These are phyloP conservation scores for Platycheirus rosarum DNA, from an alignment of 2,888 invertebrate species.

Conservation along the genomic window DNA sequence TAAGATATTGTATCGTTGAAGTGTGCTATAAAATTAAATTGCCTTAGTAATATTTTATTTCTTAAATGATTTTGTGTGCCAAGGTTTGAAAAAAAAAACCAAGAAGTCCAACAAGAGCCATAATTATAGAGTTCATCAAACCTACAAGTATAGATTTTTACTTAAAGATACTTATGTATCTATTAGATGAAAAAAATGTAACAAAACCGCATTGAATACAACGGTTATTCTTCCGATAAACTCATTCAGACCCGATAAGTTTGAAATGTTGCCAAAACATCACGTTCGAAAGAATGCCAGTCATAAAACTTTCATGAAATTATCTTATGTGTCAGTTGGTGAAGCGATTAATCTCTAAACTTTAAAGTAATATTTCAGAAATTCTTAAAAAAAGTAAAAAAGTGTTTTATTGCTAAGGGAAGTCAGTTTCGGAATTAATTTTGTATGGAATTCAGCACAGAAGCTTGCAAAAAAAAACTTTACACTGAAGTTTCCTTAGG, in stretches of 20 bases:
- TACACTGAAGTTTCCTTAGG: too few relatives aligned
- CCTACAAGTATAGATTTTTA: neutral
- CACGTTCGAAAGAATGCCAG: constrained; percentile 8
- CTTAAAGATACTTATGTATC: neutral
- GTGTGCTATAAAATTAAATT: too few relatives aligned
- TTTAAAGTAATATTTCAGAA: too few relatives aligned
- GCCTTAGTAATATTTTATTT: neutral
- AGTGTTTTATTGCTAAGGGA: too few relatives aligned
- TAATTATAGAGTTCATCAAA: neutral
- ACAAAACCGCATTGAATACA: neutral
- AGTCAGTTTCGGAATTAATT: too few relatives aligned
- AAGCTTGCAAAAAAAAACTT: too few relatives aligned
- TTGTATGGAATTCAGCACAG: too few relatives aligned
- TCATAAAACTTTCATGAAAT: neutral
- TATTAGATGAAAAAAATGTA: neutral
- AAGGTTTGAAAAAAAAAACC: constrained; percentile 11
- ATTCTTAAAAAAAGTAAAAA: too few relatives aligned
- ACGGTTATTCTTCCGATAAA: neutral
- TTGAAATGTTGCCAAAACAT: neutral
- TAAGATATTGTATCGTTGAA: too few relatives aligned
- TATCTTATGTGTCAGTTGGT: neutral
- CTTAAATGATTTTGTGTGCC: neutral
- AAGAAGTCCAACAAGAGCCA: neutral
- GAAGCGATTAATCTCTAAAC: neutral
- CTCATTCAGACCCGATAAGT: neutral